These are phyloP conservation scores for Rhinichthys klamathensis DNA, from an alignment of 2,113 vertebrate species.

Conservation along the genomic window DNA sequence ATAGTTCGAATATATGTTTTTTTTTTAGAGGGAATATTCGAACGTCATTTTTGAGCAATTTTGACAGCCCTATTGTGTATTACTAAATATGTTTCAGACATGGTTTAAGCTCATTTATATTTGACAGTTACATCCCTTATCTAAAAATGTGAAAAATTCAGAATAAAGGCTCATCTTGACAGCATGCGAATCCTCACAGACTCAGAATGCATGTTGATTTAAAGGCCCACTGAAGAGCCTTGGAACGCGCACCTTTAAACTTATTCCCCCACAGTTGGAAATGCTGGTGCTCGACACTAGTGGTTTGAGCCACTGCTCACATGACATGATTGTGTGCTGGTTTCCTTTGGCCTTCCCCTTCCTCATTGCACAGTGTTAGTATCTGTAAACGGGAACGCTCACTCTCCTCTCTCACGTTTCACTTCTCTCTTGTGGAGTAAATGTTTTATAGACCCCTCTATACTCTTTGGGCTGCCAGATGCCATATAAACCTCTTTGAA, in stretches of 20 bases:
- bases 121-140: background rate
- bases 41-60: no score
- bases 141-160: no score
- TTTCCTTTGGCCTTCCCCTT: conserved; percentile 44
- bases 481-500: conserved; percentile 72
- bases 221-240: background rate
- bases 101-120: background rate
- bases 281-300: background rate
- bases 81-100: background rate
- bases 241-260: no score
- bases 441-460: conserved; percentile 69
- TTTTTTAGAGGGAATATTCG: no score
- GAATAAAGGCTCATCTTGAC: no score
- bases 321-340: conserved; percentile 23
- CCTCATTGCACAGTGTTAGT: conserved; percentile 18
- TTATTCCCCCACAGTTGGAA: background rate
- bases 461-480: conserved; percentile 69
- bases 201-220: background rate
- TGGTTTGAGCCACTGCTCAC: background rate
- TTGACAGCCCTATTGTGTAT: no score
- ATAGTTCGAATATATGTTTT: no score
- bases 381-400: conserved; percentile 51
- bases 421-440: conserved; percentile 61
- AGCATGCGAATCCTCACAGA: background rate
- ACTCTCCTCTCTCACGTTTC: conserved; percentile 43